Percentiles rank a stretch among this genome's conserved stretches.
phyloP scores from a whole-genome alignment of 92 coral and sea anemone species.

The Actinernus sp. region DNA sequence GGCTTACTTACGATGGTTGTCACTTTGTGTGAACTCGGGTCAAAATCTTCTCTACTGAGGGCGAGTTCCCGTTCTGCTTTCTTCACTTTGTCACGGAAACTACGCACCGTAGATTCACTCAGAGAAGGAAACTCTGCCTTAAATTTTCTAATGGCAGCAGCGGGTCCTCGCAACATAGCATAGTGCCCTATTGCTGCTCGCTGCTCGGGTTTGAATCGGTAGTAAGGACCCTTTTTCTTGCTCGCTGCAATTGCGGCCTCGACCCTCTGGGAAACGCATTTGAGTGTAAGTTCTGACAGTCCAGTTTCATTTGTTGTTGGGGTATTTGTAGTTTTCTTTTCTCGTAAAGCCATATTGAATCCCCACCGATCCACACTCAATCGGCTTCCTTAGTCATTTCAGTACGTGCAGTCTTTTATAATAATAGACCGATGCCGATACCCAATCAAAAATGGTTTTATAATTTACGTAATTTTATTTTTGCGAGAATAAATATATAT shows the following conservation, averaged over 20 bases:
- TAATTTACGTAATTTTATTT: background rate
- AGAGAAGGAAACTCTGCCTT: constrained; percentile 27
- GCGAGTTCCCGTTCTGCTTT: constrained; percentile 14
- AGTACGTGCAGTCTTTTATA: too few relatives aligned
- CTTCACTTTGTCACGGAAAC: constrained; percentile 27
- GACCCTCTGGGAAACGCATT: background rate
- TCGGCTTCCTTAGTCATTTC: too few relatives aligned
- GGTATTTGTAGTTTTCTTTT: too few relatives aligned
- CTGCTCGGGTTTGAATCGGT: constrained; percentile 27
- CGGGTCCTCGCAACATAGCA: constrained; percentile 19
- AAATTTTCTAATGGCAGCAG: constrained; percentile 14
- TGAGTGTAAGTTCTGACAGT: too few relatives aligned
- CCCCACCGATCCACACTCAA: too few relatives aligned
- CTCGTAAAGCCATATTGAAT: too few relatives aligned
- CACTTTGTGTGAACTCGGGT: constrained; percentile 3
- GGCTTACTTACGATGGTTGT: constrained; percentile 33
- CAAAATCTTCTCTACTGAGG: background rate
- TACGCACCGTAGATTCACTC: constrained; percentile 37
- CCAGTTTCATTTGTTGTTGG: too few relatives aligned
- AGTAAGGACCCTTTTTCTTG: constrained; percentile 19
- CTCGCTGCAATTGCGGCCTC: constrained; percentile 15
- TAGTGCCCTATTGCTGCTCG: constrained; percentile 35
- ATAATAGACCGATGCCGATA: too few relatives aligned
- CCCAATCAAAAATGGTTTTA: constrained; percentile 1
- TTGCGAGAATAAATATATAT: too few relatives aligned